Percentiles rank a stretch among this genome's conserved stretches.
Conservation (phyloP, 2,113 vertebrate genomes). For the Lamprotornis superbus region DNA sequence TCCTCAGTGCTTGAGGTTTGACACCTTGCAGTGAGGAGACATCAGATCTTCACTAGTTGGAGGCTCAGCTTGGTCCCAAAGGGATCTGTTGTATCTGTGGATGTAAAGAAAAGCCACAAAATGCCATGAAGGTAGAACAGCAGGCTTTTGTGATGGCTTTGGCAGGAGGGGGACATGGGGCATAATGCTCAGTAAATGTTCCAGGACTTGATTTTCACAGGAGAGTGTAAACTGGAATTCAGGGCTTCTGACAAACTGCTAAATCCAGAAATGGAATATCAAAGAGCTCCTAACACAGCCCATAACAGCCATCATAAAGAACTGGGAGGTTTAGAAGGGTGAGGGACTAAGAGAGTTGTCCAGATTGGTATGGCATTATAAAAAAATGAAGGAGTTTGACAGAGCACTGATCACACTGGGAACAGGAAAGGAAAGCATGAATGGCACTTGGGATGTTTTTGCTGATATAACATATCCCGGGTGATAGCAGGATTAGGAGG, state of each 20-base stretch:
- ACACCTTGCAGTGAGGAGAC: not conserved
- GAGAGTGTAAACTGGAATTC: not conserved
- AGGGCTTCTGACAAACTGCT: not conserved
- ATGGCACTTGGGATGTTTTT: not conserved
- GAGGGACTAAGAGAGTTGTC: not conserved
- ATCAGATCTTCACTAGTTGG: not conserved
- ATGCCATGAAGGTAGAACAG: not conserved
- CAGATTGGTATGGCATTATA: not conserved
- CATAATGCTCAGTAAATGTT: not conserved
- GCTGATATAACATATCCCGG: not conserved
- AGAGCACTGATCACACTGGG: not conserved
- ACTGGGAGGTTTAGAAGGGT: not conserved
- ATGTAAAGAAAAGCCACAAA: not conserved
- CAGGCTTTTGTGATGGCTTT: not conserved
- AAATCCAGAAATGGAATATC: not conserved
- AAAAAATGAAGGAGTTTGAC: not conserved
- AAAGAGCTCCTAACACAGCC: not conserved
- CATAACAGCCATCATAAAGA: not conserved
- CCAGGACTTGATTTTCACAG: not conserved
- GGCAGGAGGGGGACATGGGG: not conserved
- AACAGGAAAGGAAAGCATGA: not conserved
- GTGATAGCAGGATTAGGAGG: not conserved
- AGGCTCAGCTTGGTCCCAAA: not conserved
- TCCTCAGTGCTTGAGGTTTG: not conserved
- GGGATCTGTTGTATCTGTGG: not conserved